A percentile compares a stretch with the other conserved stretches of the same genome.
Evolutionary conservation across 2,113 vertebrate species (phyloP).

Genomic region (Sylvia atricapilla): DNA sequence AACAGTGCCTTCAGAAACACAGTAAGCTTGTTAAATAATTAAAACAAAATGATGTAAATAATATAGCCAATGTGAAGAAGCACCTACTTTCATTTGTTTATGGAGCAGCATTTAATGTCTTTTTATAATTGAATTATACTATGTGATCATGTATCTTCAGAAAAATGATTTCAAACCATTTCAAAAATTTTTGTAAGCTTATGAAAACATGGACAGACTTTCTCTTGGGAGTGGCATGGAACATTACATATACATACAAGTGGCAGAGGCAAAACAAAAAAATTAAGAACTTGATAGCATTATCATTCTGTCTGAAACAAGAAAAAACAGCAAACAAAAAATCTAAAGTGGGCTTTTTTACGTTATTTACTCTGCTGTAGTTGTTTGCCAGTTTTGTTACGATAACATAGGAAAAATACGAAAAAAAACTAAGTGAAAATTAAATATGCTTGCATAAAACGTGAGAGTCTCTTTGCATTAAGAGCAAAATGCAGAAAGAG

Average conservation of each 20-base stretch:
- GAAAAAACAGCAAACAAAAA: neutral
- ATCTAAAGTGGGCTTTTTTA: neutral
- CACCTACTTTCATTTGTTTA: neutral
- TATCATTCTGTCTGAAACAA: neutral
- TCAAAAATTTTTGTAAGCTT: neutral
- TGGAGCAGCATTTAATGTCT: neutral
- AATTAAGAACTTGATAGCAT: neutral
- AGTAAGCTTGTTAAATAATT: neutral
- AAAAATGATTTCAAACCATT: neutral
- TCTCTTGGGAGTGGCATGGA: neutral
- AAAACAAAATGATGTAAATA: neutral
- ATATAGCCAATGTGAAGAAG: neutral
- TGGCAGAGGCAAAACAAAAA: neutral
- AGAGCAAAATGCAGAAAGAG: neutral
- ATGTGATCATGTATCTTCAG: neutral
- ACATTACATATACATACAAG: neutral
- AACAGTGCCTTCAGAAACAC: neutral
- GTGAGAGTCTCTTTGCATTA: neutral
- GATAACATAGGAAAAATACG: neutral
- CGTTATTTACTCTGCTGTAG: neutral
- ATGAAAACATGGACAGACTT: neutral
- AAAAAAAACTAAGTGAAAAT: neutral
- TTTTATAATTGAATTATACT: neutral
- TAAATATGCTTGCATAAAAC: neutral
- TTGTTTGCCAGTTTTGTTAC: neutral